Evolutionary conservation across 2,888 invertebrate species (phyloP).

Genomic region (Leptopilina drosophilae): DNA sequence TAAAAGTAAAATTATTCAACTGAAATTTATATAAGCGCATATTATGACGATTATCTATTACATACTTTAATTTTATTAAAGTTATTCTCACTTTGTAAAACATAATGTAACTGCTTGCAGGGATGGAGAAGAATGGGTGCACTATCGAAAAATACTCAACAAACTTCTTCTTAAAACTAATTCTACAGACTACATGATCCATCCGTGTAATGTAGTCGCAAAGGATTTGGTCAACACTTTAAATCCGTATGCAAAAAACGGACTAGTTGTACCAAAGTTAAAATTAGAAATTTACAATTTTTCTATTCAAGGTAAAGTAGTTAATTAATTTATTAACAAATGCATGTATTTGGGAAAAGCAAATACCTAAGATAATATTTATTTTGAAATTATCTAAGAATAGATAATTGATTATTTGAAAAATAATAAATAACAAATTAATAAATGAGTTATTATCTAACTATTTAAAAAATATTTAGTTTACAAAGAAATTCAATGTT

Average conservation of each 20-base stretch:
- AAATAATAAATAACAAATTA: too few species aligned
- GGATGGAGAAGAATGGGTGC: slow-evolving; percentile 89
- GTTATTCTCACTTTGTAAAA: too few species aligned
- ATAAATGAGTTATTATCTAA: too few species aligned
- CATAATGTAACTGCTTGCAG: slow-evolving; percentile 64
- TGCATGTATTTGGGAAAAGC: not conserved
- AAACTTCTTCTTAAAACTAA: slow-evolving; percentile 84
- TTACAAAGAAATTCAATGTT: too few species aligned
- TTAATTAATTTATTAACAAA: not conserved
- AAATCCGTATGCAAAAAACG: slow-evolving; percentile 73
- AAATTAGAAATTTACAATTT: slow-evolving; percentile 87
- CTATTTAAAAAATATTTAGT: too few species aligned
- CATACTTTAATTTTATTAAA: too few species aligned
- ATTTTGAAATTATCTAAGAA: too few species aligned
- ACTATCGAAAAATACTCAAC: slow-evolving; percentile 86
- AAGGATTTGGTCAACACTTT: slow-evolving; percentile 79
- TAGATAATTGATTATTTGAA: too few species aligned
- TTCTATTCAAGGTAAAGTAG: slow-evolving; percentile 84
- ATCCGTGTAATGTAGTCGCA: slow-evolving; percentile 80
- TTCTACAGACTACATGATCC: slow-evolving; percentile 79
- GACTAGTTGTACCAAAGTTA: slow-evolving; percentile 78
- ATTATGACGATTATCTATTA: too few species aligned
- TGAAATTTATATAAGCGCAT: too few species aligned
- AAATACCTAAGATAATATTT: too few species aligned
- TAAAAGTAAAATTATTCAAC: too few species aligned